Conservation (phyloP, 2,797 vertebrate species). For the Momotus momota region DNA sequence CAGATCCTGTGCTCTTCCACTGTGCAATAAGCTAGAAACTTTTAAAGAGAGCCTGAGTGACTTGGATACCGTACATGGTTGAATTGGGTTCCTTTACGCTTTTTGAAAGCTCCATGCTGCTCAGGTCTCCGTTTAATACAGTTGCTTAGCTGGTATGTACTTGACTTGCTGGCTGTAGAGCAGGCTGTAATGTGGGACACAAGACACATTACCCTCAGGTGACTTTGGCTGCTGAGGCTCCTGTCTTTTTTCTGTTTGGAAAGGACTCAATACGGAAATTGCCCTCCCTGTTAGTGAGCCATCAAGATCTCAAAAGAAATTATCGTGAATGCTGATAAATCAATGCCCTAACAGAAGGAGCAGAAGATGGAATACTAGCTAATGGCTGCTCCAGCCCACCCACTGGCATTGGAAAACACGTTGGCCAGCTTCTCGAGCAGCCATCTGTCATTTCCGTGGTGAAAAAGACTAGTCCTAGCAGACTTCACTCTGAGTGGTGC, state of each 20-base stretch:
- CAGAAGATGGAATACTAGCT: background rate
- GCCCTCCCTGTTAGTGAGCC: background rate
- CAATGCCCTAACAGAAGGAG: background rate
- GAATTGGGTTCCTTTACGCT: background rate
- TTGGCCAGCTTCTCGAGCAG: background rate
- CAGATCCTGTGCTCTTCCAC: background rate
- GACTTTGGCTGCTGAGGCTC: background rate
- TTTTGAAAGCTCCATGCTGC: background rate
- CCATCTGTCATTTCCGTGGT: background rate
- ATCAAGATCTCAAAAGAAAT: conserved; percentile 5
- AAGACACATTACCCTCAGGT: background rate
- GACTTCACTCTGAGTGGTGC: background rate
- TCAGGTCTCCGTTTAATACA: background rate
- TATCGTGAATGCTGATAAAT: background rate
- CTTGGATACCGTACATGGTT: rapidly evolving
- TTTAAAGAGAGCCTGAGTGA: background rate
- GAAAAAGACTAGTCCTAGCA: background rate
- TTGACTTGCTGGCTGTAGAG: background rate
- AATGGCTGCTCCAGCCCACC: background rate
- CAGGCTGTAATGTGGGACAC: background rate
- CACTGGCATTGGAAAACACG: background rate
- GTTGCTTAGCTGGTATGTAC: background rate
- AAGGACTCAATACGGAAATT: background rate
- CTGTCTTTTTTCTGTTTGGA: background rate
- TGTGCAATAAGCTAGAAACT: background rate